Evolutionary conservation across 2,888 invertebrate species (phyloP).

Genomic region (Fabriciana adippe): DNA sequence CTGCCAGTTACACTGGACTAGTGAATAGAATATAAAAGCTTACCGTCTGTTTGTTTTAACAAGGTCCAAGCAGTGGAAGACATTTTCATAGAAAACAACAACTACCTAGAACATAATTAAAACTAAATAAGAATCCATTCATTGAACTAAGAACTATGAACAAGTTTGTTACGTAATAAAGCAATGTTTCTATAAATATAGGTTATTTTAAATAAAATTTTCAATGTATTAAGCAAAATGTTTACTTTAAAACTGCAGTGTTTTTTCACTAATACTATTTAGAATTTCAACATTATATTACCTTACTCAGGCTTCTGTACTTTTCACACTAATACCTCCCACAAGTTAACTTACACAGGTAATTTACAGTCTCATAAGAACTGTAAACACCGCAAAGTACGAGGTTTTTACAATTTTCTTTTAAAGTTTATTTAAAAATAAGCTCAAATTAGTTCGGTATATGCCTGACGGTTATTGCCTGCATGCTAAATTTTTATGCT

Average conservation of each 20-base stretch:
- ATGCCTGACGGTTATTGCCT: not conserved
- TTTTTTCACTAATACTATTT: not conserved
- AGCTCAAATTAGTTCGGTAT: slow-evolving; percentile 4
- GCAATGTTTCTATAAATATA: slow-evolving; percentile 4
- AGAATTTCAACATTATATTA: not conserved
- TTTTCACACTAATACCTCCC: not conserved
- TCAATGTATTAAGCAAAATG: not conserved
- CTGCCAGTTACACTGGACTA: no score
- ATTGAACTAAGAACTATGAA: slow-evolving; percentile 14
- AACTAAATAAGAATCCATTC: slow-evolving; percentile 11
- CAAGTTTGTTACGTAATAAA: slow-evolving; percentile 7
- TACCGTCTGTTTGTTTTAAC: no score
- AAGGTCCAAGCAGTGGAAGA: not conserved
- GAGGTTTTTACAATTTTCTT: not conserved
- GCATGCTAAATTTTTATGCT: no score
- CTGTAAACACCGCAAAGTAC: not conserved
- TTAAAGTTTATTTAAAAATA: slow-evolving; percentile 7
- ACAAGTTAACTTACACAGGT: not conserved
- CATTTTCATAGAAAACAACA: slow-evolving; percentile 7
- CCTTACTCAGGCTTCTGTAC: not conserved
- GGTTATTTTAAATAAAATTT: slow-evolving; percentile 11
- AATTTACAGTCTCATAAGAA: slow-evolving; percentile 1
- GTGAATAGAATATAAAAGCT: no score
- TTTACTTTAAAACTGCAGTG: not conserved
- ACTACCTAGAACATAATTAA: slow-evolving; percentile 8